Percentiles rank a stretch among this genome's conserved stretches.
Evolutionary conservation across 2,888 invertebrate species (phyloP).

Genomic region (Antheraea assamensis): DNA sequence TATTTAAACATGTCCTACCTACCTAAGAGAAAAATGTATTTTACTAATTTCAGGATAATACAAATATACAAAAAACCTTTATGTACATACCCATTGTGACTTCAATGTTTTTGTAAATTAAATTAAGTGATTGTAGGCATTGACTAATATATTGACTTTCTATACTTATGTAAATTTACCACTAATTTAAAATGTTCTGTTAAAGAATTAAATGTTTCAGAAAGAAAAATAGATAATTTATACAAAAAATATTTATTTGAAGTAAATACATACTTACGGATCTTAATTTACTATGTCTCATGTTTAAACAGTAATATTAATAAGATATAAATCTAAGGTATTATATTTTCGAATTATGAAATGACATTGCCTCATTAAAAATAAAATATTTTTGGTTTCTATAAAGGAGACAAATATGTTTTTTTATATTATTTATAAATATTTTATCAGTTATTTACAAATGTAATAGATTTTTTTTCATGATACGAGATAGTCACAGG

Average conservation of each 20-base stretch:
- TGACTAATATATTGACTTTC: no score
- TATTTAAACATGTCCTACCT: no score
- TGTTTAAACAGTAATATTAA: constrained; percentile 2
- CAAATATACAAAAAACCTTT: no score
- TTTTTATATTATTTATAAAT: constrained; percentile 24
- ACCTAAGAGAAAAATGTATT: no score
- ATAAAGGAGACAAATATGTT: not conserved
- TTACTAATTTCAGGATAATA: no score
- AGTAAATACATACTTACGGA: constrained; percentile 2
- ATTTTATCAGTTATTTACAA: constrained; percentile 38
- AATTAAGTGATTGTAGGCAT: no score
- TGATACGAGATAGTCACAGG: constrained; percentile 21
- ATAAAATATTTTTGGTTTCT: not conserved
- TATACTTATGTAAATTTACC: no score
- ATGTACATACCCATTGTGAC: no score
- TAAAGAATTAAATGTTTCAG: not conserved
- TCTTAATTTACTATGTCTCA: constrained; percentile 3
- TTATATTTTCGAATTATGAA: not conserved
- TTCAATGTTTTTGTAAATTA: no score
- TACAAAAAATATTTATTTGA: constrained; percentile 3
- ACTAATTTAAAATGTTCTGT: not conserved
- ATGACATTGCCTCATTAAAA: not conserved
- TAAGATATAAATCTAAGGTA: not conserved
- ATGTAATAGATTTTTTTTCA: constrained; percentile 23
- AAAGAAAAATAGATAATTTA: not conserved